Percentiles rank a stretch among this genome's conserved stretches.
phyloP scores from a whole-genome alignment of 2,797 vertebrate species.

The Pseudocheirus occidentalis region DNA sequence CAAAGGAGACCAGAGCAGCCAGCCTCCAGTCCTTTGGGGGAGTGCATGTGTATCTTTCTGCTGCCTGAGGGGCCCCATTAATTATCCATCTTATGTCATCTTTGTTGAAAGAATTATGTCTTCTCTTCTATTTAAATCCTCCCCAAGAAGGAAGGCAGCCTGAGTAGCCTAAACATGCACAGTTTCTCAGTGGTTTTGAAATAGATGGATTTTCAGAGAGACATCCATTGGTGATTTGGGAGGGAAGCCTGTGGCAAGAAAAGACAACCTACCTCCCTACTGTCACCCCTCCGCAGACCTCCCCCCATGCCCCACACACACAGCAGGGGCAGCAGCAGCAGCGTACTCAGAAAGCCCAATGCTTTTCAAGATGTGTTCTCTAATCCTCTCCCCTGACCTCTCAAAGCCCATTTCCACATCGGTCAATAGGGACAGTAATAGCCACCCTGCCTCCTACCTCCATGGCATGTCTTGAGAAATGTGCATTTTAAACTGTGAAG shows the following conservation, averaged over 20 bases:
- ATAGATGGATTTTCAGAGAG: constrained; percentile 27
- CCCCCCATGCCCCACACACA: no score
- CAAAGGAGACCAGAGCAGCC: constrained; percentile 33
- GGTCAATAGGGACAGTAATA: background rate
- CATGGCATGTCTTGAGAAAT: background rate
- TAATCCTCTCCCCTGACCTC: background rate
- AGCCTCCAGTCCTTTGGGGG: constrained; percentile 61
- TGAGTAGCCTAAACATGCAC: constrained; percentile 59
- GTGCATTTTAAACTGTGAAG: background rate
- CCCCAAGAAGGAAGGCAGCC: constrained; percentile 25
- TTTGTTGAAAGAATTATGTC: constrained; percentile 71
- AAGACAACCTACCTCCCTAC: background rate
- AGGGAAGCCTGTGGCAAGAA: constrained; percentile 20
- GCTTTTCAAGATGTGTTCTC: background rate
- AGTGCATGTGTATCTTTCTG: constrained; percentile 44
- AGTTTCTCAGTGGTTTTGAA: constrained; percentile 46
- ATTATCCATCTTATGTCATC: constrained; percentile 60
- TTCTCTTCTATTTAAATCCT: constrained; percentile 64
- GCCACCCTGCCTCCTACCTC: background rate
- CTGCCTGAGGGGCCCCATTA: constrained; percentile 67
- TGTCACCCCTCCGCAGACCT: background rate
- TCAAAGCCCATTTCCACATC: background rate
- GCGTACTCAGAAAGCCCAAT: background rate
- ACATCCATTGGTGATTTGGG: constrained; percentile 8
- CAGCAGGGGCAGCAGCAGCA: no score